phyloP scores from a whole-genome alignment of 2,888 invertebrate genomes.

The Hermaeophaga mercurialis region DNA sequence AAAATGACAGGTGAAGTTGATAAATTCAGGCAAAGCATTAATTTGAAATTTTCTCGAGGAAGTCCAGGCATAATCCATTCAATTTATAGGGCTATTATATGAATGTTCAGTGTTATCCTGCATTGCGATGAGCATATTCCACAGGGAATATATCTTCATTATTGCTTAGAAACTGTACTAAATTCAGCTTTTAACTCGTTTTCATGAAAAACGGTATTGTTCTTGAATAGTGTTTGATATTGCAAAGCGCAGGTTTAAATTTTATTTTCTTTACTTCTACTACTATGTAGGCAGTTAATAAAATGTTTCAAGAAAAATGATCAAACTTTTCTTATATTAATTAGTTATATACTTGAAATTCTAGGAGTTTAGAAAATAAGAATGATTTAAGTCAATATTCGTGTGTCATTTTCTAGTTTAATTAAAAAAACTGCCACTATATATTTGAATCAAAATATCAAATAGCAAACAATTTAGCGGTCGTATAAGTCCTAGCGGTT shows the following conservation, averaged over 20 bases:
- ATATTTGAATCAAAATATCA: too few species aligned
- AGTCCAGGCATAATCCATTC: conserved; percentile 25
- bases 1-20: neutral
- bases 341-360: too few species aligned
- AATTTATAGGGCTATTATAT: conserved; percentile 31
- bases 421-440: too few species aligned
- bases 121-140: conserved; percentile 25
- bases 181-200: conserved; percentile 16
- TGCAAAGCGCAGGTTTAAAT: neutral
- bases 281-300: too few species aligned
- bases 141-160: conserved; percentile 23
- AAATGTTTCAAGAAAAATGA: too few species aligned
- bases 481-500: too few species aligned
- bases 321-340: too few species aligned
- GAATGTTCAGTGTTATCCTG: conserved; percentile 31
- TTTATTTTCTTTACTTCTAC: neutral
- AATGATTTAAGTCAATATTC: too few species aligned
- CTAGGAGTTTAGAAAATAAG: too few species aligned
- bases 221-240: conserved; percentile 4
- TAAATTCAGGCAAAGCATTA: neutral
- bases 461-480: too few species aligned
- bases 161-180: conserved; percentile 14
- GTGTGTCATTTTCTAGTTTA: too few species aligned
- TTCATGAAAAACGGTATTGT: conserved; percentile 9
- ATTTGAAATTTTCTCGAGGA: conserved; percentile 19